Conservation (phyloP, 1,140 invertebrate species). For the Bathynomus jamesi region DNA sequence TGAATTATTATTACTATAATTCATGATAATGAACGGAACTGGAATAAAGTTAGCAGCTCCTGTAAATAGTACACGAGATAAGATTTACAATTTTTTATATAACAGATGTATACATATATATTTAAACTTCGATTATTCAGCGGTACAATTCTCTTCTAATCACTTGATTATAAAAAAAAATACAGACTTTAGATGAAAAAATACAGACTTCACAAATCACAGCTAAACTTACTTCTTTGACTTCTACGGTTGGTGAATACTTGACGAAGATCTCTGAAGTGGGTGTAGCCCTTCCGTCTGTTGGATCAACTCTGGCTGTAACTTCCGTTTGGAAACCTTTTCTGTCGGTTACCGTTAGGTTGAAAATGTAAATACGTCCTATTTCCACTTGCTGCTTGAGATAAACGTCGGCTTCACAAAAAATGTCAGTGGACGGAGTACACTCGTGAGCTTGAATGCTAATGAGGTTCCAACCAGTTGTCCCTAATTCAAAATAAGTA, state of each 20-base stretch:
- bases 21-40: no score
- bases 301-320: slow-evolving; percentile 3
- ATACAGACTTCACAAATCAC: background rate
- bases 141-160: no score
- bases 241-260: slow-evolving; percentile 5
- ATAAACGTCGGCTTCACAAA: slow-evolving; percentile 15
- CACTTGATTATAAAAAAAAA: no score
- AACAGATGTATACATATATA: no score
- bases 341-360: slow-evolving; percentile 9
- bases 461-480: slow-evolving; percentile 7
- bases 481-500: background rate
- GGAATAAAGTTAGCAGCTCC: no score
- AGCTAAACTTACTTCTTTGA: slow-evolving; percentile 5
- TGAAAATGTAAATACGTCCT: slow-evolving; percentile 15
- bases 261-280: slow-evolving; percentile 11
- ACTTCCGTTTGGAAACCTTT: slow-evolving; percentile 12
- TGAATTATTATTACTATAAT: no score
- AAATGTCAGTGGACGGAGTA: slow-evolving; percentile 12
- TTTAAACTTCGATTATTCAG: no score
- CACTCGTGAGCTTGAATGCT: background rate
- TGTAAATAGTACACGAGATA: no score
- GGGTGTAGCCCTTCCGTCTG: slow-evolving; percentile 7
- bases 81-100: no score
- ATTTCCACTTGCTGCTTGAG: background rate
- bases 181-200: no score